Base-by-base conservation (phyloP, 1,140 invertebrate genomes). In the Zaprionus tsacasi region DNA sequence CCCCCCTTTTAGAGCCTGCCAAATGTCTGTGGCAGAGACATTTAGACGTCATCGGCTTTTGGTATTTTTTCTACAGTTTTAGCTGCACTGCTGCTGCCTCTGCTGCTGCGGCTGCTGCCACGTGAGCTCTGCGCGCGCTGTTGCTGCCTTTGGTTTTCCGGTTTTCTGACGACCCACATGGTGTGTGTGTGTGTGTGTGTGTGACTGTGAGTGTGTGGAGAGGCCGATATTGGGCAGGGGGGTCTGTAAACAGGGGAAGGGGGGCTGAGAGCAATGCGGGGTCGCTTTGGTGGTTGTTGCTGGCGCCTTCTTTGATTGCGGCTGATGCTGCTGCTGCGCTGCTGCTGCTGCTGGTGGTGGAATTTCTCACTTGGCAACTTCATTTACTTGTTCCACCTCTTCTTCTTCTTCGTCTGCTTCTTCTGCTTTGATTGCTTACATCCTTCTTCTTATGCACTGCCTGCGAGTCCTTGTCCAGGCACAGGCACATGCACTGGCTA, bases 321-420 rank as follows among this genome's bases (percentile, higher is more conserved):
- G 45, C 30, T 15, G 45, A 43, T 65, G 78, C 67, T 70, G 76
- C 70, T 76, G 73, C 3, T 8, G 36, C 11, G 76, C 70, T 76
- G 73, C 3, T 8, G 36, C 11, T 60, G 45, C n/a, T 15, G 52
- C 45, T 67, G 78, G 71, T 73, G 76, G 75, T 78, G 74, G 76
- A 74, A 85, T 85, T 85, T 81, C 60, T 78, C 76, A 69, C 70
- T 77, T 60, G 50, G 54, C 65, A 65, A 48, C 61, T 43, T 70
- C 50, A 48, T 33, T 54, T 61, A 35, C 40, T 58, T 63, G 1
- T 30, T 30, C 0, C 2, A 2, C 21, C 27, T 30, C 6, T 71
- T 54, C 35, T 71, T 52, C 40, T 66, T 55, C 48, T 56, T 38
- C 38, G 56, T 70, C 76, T 61, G 55, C 38, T 63, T 48, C 57